Conservation (phyloP, 2,888 invertebrate species). For the Eutolmus rufibarbis region DNA sequence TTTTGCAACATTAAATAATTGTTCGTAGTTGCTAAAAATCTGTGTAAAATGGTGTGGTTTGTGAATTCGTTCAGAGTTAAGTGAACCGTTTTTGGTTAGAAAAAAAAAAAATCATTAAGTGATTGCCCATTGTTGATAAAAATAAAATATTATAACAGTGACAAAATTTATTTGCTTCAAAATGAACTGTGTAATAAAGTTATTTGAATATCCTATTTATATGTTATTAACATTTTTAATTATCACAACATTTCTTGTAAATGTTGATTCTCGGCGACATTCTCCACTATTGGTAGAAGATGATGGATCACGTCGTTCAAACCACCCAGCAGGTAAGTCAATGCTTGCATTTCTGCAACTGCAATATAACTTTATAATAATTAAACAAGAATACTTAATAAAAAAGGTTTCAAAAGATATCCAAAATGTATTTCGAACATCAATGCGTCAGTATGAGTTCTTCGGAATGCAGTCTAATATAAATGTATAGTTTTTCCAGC, state of each 20-base stretch:
- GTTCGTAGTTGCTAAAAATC: neutral
- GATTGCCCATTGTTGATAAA: neutral
- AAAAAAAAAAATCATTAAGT: neutral
- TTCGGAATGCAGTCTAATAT: neutral
- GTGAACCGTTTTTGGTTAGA: neutral
- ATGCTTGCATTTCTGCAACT: neutral
- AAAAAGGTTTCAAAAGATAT: neutral
- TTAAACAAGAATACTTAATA: neutral
- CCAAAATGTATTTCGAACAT: neutral
- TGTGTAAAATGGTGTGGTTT: neutral
- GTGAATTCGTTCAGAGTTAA: neutral
- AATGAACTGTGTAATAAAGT: neutral
- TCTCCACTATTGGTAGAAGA: slow-evolving; percentile 72
- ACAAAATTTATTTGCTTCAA: neutral
- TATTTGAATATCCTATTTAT: neutral
- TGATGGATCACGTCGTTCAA: slow-evolving; percentile 71
- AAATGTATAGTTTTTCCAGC: neutral
- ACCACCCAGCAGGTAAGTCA: slow-evolving; percentile 73
- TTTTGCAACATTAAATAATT: neutral
- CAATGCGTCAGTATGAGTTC: neutral
- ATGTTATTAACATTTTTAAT: neutral
- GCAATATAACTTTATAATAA: neutral
- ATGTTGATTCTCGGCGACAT: slow-evolving; percentile 65
- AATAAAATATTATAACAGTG: neutral
- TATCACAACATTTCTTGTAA: slow-evolving; percentile 2